Evolutionary conservation across 2,888 invertebrate species (phyloP).

Genomic region (Trilocha varians): DNA sequence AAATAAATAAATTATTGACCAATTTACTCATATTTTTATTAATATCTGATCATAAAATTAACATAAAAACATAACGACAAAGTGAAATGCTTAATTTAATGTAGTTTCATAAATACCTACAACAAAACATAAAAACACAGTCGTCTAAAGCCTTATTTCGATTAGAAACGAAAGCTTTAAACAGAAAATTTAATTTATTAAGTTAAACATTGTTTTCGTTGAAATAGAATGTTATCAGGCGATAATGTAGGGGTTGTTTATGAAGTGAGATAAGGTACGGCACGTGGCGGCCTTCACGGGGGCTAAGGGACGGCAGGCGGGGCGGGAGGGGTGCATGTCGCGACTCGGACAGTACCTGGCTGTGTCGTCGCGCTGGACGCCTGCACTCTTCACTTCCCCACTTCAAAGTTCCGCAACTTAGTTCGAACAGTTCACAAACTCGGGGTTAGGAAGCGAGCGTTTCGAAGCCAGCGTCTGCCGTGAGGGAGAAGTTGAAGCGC

Average conservation of each 20-base stretch:
- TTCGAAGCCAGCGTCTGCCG: slow-evolving; percentile 45
- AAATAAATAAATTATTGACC: no score
- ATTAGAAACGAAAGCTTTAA: no score
- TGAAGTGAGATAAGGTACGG: slow-evolving; percentile 11
- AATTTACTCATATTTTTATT: no score
- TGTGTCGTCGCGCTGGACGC: slow-evolving; percentile 47
- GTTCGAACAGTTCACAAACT: slow-evolving; percentile 45
- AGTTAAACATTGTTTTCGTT: neutral
- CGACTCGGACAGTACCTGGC: slow-evolving; percentile 54
- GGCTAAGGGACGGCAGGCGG: slow-evolving; percentile 20
- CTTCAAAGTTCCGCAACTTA: slow-evolving; percentile 45
- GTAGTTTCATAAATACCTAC: no score
- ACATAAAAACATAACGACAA: no score
- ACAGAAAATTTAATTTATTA: no score
- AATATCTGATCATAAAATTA: no score
- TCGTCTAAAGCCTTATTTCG: no score
- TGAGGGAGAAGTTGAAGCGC: slow-evolving; percentile 53
- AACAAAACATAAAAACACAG: no score
- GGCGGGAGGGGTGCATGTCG: slow-evolving; percentile 24
- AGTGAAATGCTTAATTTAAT: no score
- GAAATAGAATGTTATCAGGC: neutral
- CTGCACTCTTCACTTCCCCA: slow-evolving; percentile 49
- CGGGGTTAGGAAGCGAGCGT: slow-evolving; percentile 46
- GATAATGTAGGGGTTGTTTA: neutral
- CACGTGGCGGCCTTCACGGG: slow-evolving; percentile 36